Percentiles rank a stretch among this genome's conserved stretches.
Conservation (phyloP, 92 coral and sea anemone species). For the Epizoanthus ramosus region DNA sequence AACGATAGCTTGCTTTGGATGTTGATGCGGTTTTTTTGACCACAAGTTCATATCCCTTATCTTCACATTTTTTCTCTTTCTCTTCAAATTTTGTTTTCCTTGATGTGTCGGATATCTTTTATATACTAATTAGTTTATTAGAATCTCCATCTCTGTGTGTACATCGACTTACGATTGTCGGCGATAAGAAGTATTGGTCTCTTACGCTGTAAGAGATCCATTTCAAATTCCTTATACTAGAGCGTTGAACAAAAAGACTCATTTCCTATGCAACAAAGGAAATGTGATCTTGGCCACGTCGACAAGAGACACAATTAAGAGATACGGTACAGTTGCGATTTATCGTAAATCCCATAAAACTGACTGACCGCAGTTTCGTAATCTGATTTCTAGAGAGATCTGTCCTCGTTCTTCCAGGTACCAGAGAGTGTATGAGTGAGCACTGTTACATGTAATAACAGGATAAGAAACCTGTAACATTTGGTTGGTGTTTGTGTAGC, state of each 20-base stretch:
- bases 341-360: neutral
- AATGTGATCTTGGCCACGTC: constrained; percentile 25
- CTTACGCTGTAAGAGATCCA: too few relatives aligned
- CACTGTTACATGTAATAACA: constrained; percentile 25
- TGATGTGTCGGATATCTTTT: too few relatives aligned
- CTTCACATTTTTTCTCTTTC: too few relatives aligned
- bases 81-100: too few relatives aligned
- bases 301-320: neutral
- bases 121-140: too few relatives aligned
- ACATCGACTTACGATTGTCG: too few relatives aligned
- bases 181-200: too few relatives aligned
- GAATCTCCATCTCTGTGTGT: too few relatives aligned
- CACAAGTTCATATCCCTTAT: too few relatives aligned
- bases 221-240: too few relatives aligned
- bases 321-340: neutral
- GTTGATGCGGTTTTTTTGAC: too few relatives aligned
- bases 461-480: constrained; percentile 9
- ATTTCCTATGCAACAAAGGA: constrained; percentile 42
- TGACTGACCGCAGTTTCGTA: neutral
- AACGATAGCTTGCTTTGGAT: too few relatives aligned
- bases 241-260: neutral
- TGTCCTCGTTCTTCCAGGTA: neutral
- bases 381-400: constrained; percentile 27
- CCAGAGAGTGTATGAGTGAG: constrained; percentile 4
- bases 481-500: neutral